Conservation (phyloP, 2,113 vertebrate genomes). For the Dromas ardeola region DNA sequence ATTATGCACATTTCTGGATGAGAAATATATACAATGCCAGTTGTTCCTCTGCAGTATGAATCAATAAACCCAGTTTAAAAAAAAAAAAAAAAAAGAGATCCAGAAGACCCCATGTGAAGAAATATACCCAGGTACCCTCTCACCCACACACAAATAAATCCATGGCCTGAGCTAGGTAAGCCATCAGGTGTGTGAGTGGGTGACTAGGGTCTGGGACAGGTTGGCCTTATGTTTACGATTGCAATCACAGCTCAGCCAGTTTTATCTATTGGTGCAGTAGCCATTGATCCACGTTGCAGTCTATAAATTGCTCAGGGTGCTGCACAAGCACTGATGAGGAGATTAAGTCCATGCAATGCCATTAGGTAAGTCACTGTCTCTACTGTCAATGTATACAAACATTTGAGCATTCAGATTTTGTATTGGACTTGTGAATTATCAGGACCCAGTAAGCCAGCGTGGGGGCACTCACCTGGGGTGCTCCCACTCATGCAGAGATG, state of each 20-base stretch:
- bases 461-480: background rate
- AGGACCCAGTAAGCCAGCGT: background rate
- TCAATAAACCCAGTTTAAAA: background rate
- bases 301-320: background rate
- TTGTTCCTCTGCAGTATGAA: background rate
- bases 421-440: background rate
- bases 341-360: background rate
- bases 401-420: background rate
- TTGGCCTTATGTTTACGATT: accelerated
- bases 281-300: background rate
- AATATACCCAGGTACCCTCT: background rate
- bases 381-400: background rate
- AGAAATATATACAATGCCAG: background rate
- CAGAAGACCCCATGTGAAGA: background rate
- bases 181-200: background rate
- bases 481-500: background rate
- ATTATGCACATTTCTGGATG: background rate
- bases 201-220: accelerated
- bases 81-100: background rate
- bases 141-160: background rate
- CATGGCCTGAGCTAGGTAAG: background rate
- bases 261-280: background rate
- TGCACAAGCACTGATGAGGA: background rate
- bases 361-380: background rate
- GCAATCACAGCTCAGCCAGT: background rate